Conservation (phyloP, 2,113 vertebrate genomes). For the Cryptomyrus ogoouensis region DNA sequence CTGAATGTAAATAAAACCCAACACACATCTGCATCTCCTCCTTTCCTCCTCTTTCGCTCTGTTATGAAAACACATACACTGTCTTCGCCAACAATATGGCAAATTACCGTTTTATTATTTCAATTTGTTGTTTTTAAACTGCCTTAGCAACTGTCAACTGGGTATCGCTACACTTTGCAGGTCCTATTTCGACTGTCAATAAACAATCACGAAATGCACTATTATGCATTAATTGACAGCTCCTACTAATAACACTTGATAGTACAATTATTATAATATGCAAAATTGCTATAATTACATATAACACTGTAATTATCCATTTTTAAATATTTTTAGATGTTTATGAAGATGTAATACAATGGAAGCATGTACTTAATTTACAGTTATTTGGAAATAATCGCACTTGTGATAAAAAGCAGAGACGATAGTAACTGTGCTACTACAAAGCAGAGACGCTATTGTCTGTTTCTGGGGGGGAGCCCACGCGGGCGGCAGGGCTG, state of each 20-base stretch:
- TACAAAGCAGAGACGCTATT: neutral
- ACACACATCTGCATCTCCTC: neutral
- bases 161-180: neutral
- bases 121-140: neutral
- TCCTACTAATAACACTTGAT: neutral
- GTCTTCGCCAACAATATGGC: neutral
- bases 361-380: neutral
- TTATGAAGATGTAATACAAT: neutral
- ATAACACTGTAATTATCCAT: neutral
- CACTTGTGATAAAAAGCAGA: neutral
- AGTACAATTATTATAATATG: constrained; percentile 4
- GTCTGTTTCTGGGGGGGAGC: neutral
- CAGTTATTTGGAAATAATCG: neutral
- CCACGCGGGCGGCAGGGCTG: neutral
- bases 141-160: neutral
- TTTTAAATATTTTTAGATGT: neutral
- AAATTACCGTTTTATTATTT: neutral
- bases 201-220: neutral
- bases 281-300: neutral
- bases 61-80: neutral
- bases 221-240: neutral
- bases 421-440: neutral
- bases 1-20: neutral
- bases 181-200: neutral
- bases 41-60: neutral